Base-by-base conservation (phyloP, 2,113 vertebrate species). In the Cyphomyrus plagiostoma region DNA sequence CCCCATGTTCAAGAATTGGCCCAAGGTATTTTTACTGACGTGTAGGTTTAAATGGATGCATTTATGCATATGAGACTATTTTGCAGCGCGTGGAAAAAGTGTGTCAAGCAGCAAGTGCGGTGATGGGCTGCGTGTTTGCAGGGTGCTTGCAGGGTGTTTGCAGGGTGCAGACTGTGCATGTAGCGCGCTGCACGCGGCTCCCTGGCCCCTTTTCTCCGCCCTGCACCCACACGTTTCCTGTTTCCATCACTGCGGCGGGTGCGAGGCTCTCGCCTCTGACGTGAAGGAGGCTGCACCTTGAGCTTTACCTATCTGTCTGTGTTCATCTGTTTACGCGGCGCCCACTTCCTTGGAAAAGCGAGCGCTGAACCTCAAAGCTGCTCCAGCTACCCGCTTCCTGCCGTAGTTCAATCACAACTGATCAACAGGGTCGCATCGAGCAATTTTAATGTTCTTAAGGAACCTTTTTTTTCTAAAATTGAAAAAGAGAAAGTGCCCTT, bases 311-410 rank as follows among this genome's bases (percentile, higher is more conserved):
- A 19, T 80, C 74, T 13, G 35, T 5, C 62, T 46, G 2, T 19
- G 42, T 88, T 89, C 92, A 90, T 86, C 85, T 90, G 89, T 92
- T 89, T 87, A 86, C 77, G 62, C 46, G 42, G 84, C 87, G 10
- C 93, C 95, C 95, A 90, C 95, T 92, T 96, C 95, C 95, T 93
- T 94, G 94, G 94, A 96, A 95, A 94, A n/a, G 88, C 42, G 91
- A 48, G 53, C 9, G 87, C 70, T 17, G 48, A 91, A 90, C 90
- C 49, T 53, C 77, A 89, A n/a, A 52, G 82, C 87, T 30, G 83
- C 58, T 89, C 90, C 82, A 90, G 88, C 91, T 91, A 90, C 92
- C 92, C 77, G 89, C 89, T 92, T 93, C 91, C 86, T 89, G 88
- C 56, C 49, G 46, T 39, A 86, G 83, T 26, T 86, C n/a, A 35